These are phyloP conservation scores for Rhyacophila evoluta DNA, from an alignment of 2,888 invertebrate species.

Conservation along the genomic window DNA sequence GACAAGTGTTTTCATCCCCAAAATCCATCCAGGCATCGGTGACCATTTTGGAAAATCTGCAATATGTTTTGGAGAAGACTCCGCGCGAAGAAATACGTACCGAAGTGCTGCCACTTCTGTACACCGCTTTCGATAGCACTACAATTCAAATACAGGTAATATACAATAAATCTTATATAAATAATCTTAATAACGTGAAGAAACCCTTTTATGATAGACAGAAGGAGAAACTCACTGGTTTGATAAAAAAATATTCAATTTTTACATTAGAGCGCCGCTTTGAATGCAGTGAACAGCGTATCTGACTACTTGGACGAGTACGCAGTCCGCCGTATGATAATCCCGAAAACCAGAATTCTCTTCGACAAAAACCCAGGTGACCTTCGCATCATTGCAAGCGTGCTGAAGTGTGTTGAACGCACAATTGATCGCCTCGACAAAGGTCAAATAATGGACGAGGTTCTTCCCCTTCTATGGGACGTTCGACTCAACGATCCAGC, in stretches of 20 bases:
- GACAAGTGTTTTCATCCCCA: slow-evolving; percentile 80
- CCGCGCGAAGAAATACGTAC: slow-evolving; percentile 81
- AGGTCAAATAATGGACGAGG: slow-evolving; percentile 89
- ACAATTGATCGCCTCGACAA: slow-evolving; percentile 87
- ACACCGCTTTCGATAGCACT: slow-evolving; percentile 87
- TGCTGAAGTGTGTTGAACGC: slow-evolving; percentile 83
- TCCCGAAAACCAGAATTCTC: slow-evolving; percentile 85
- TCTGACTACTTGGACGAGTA: slow-evolving; percentile 87
- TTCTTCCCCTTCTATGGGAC: slow-evolving; percentile 88
- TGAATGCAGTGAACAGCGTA: slow-evolving; percentile 88
- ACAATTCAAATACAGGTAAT: slow-evolving; percentile 90
- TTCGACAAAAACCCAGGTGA: slow-evolving; percentile 85
- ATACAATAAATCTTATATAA: too few relatives aligned
- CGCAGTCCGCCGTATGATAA: slow-evolving; percentile 81
- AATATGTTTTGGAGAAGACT: slow-evolving; percentile 89
- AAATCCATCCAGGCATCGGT: slow-evolving; percentile 89
- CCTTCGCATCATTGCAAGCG: slow-evolving; percentile 82
- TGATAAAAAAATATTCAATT: too few relatives aligned
- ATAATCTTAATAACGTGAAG: too few relatives aligned
- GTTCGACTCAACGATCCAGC: slow-evolving; percentile 90
- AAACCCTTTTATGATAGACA: too few relatives aligned
- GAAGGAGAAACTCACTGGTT: too few relatives aligned
- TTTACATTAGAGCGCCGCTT: slow-evolving; percentile 80
- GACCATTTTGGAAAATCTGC: slow-evolving; percentile 89
- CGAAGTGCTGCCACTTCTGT: slow-evolving; percentile 89